phyloP scores from a whole-genome alignment of 2,888 invertebrate genomes.

The Apamea anceps region DNA sequence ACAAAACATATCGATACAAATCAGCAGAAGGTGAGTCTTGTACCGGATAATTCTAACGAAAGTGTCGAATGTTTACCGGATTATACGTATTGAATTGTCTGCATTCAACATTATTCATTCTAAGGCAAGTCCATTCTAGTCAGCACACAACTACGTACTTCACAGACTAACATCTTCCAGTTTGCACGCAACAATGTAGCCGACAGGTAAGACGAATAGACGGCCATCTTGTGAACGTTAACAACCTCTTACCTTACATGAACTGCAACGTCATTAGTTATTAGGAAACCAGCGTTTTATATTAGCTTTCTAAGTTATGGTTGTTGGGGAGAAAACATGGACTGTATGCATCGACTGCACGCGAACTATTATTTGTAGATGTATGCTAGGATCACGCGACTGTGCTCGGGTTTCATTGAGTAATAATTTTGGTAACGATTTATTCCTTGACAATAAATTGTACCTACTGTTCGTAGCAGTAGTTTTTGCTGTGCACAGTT shows the following conservation, averaged over 20 bases:
- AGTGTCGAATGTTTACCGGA: neutral
- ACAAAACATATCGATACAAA: no score
- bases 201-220: constrained; percentile 27
- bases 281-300: constrained; percentile 36
- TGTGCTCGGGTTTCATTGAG: neutral
- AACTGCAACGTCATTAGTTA: constrained; percentile 43
- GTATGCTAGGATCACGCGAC: neutral
- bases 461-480: neutral
- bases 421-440: neutral
- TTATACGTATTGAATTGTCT: neutral
- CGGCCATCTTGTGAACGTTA: constrained; percentile 35
- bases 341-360: neutral
- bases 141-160: constrained; percentile 1
- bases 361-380: neutral
- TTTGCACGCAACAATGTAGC: constrained; percentile 42
- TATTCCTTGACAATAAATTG: neutral
- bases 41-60: neutral
- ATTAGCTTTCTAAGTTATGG: constrained; percentile 47
- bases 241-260: constrained; percentile 38
- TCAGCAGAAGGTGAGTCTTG: no score
- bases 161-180: constrained; percentile 8
- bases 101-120: neutral
- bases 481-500: neutral
- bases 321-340: constrained; percentile 23
- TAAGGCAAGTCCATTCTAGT: constrained; percentile 1